Percentiles rank a stretch among this genome's conserved stretches.
Evolutionary conservation across 1,140 invertebrate genomes (phyloP).

Genomic region (Pogonognathellus flavescens): DNA sequence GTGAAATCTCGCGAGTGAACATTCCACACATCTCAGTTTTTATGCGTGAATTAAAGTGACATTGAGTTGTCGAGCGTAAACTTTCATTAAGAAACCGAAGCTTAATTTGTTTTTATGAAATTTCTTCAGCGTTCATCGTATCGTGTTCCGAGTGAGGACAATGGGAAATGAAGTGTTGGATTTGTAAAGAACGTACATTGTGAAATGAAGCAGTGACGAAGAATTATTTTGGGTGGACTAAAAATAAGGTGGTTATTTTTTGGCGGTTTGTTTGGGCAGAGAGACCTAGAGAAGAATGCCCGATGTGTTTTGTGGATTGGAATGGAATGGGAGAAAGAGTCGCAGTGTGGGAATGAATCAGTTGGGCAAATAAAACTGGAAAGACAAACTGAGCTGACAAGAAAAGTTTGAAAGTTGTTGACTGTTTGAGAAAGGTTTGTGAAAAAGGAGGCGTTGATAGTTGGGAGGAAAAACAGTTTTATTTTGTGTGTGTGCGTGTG

Average conservation of each 20-base stretch:
- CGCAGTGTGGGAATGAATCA: neutral
- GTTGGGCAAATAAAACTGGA: neutral
- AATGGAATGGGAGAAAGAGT: neutral
- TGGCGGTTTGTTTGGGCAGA: neutral
- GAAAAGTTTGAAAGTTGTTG: conserved; percentile 28
- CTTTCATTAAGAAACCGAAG: too few relatives aligned
- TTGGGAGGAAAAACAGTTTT: conserved; percentile 11
- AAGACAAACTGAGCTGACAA: neutral
- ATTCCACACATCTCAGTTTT: too few relatives aligned
- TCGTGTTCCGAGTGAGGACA: too few relatives aligned
- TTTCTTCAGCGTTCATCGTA: too few relatives aligned
- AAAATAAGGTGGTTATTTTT: neutral
- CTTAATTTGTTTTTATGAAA: too few relatives aligned
- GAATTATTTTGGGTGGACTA: too few relatives aligned
- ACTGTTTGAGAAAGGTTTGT: conserved; percentile 1
- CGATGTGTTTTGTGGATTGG: neutral
- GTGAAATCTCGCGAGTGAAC: too few relatives aligned
- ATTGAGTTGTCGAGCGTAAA: too few relatives aligned
- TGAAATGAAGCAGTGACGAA: too few relatives aligned
- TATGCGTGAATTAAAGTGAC: too few relatives aligned
- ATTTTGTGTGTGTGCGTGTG: neutral
- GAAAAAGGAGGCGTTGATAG: conserved; percentile 25
- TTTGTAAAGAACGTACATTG: too few relatives aligned
- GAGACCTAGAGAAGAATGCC: neutral
- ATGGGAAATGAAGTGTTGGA: too few relatives aligned